Evolutionary conservation across 2,113 vertebrate species (phyloP).

Genomic region (Taxidea taxus): DNA sequence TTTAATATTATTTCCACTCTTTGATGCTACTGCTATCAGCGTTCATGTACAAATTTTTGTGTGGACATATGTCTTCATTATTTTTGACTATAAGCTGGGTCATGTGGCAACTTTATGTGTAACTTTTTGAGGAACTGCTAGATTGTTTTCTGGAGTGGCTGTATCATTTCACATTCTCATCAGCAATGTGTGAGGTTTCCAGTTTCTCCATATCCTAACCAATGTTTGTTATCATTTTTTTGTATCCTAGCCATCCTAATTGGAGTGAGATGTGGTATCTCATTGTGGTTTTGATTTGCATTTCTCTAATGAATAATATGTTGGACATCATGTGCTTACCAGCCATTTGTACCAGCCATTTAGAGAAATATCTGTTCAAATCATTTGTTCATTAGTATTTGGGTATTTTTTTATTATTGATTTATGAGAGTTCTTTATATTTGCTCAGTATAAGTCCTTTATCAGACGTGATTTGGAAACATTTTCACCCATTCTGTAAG

Average conservation of each 20-base stretch:
- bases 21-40: not conserved
- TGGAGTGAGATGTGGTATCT: not conserved
- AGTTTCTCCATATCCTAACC: not conserved
- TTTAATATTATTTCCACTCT: not conserved
- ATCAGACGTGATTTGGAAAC: not conserved
- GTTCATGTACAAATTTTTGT: not conserved
- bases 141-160: not conserved
- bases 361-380: not conserved
- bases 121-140: not conserved
- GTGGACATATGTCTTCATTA: not conserved
- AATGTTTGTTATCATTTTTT: not conserved
- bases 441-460: not conserved
- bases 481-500: not conserved
- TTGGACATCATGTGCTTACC: not conserved
- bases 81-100: not conserved
- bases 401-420: not conserved
- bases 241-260: not conserved
- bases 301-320: not conserved
- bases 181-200: not conserved
- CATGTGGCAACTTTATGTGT: not conserved
- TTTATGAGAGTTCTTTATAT: not conserved
- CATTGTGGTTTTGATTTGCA: not conserved
- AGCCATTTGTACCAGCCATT: not conserved
- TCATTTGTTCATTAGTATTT: not conserved
- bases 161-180: not conserved